phyloP scores from a whole-genome alignment of 2,888 invertebrate genomes.

The Salticus scenicus region DNA sequence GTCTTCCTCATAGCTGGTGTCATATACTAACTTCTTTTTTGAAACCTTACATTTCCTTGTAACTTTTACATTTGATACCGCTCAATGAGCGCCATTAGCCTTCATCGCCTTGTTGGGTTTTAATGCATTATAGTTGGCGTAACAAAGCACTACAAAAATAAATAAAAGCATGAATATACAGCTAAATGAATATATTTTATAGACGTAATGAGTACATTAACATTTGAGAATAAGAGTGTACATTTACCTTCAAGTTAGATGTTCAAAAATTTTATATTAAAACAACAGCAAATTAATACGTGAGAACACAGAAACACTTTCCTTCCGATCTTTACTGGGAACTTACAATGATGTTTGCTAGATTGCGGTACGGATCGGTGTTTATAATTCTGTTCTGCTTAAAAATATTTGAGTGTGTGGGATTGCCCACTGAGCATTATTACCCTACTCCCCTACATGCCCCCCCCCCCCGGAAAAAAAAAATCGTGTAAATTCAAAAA shows the following conservation, averaged over 20 bases:
- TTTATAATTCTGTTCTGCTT: not conserved
- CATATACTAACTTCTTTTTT: not conserved
- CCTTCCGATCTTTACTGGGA: not conserved
- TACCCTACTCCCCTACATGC: not conserved
- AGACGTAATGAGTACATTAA: not conserved
- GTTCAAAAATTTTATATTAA: not conserved
- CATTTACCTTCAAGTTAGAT: not conserved
- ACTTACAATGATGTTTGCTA: not conserved
- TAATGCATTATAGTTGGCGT: not conserved
- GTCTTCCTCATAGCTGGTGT: not conserved
- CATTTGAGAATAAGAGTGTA: not conserved
- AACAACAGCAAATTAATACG: not conserved
- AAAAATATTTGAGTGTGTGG: not conserved
- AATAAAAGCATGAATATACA: conserved; percentile 11
- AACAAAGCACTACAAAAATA: conserved; percentile 8
- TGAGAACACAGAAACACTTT: not conserved
- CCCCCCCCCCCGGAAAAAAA: too few relatives aligned
- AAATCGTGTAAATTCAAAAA: too few relatives aligned
- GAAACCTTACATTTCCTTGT: not conserved
- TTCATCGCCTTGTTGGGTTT: conserved; percentile 3
- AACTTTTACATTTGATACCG: not conserved
- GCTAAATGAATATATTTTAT: conserved; percentile 5
- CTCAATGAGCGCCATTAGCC: not conserved
- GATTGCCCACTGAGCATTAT: not conserved
- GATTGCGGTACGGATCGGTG: not conserved